Conservation (phyloP, 2,113 vertebrate species). For the Turnix velox region DNA sequence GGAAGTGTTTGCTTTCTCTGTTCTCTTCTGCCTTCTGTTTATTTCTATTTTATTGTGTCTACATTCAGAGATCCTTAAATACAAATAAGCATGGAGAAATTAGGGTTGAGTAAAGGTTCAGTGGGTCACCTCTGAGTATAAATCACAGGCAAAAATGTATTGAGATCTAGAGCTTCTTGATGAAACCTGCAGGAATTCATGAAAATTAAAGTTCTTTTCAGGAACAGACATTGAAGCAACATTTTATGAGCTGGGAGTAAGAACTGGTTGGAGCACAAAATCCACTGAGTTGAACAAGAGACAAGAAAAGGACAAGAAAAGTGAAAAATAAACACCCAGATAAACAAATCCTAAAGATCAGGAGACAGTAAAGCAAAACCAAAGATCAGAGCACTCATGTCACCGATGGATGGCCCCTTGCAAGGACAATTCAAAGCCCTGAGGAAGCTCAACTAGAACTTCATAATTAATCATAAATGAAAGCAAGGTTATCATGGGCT, state of each 20-base stretch:
- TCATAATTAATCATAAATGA: neutral
- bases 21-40: neutral
- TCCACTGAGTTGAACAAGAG: neutral
- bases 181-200: neutral
- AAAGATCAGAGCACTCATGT: neutral
- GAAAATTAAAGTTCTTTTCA: neutral
- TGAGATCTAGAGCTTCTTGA: neutral
- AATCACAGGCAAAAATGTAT: neutral
- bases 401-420: neutral
- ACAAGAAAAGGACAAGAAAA: neutral
- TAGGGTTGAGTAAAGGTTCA: neutral
- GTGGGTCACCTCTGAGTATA: neutral
- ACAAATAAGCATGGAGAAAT: neutral
- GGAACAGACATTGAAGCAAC: neutral
- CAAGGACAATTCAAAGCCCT: neutral
- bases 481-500: neutral
- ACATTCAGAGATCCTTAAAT: neutral
- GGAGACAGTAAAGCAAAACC: neutral
- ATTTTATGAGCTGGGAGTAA: neutral
- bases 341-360: neutral
- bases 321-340: neutral
- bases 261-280: neutral
- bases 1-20: neutral
- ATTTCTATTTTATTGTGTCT: neutral
- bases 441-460: neutral